Evolutionary conservation across 2,113 vertebrate species (phyloP).

Genomic region (Scortum barcoo): DNA sequence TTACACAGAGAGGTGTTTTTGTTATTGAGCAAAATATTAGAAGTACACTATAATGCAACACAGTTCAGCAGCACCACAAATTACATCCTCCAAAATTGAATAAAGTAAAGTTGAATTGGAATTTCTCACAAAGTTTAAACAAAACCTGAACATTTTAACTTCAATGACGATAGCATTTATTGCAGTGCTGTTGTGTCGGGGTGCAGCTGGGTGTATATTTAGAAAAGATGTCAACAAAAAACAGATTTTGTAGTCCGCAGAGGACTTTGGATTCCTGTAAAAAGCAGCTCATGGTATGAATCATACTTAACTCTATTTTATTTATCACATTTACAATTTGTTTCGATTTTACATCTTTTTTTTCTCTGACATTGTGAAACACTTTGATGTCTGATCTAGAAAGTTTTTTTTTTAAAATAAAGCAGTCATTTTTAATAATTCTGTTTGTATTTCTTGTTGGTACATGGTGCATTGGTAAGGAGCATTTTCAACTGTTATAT

Average conservation of each 20-base stretch:
- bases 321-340: background rate
- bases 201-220: background rate
- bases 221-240: background rate
- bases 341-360: background rate
- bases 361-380: background rate
- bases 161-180: background rate
- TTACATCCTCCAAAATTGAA: background rate
- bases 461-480: background rate
- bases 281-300: background rate
- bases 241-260: background rate
- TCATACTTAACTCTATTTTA: background rate
- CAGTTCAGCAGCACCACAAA: background rate
- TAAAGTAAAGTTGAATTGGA: background rate
- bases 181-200: background rate
- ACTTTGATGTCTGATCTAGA: background rate
- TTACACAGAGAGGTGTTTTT: too few species aligned
- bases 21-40: background rate
- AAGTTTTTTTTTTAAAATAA: background rate
- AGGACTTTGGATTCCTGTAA: background rate
- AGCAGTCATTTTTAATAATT: background rate
- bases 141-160: background rate
- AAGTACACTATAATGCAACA: background rate
- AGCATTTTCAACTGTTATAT: background rate
- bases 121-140: background rate
- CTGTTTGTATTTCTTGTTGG: background rate